A percentile compares a stretch with the other conserved stretches of the same genome.
phyloP scores from a whole-genome alignment of 2,797 vertebrate genomes.

The Anguilla marmorata region DNA sequence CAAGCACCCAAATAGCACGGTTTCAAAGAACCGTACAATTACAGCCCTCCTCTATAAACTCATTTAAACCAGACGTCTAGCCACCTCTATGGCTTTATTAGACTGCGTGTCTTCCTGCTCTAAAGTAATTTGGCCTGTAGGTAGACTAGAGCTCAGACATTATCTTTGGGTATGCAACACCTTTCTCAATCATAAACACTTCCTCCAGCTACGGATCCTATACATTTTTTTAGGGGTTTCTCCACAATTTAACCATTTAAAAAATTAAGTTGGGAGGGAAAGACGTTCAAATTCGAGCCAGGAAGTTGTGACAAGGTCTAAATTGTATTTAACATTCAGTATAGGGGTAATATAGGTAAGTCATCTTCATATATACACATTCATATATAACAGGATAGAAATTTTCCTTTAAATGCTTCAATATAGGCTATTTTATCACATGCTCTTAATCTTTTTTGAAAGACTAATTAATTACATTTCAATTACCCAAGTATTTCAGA shows the following conservation, averaged over 20 bases:
- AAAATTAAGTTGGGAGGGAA: not conserved
- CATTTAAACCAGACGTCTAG: slow-evolving; percentile 99
- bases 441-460: not conserved
- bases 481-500: not conserved
- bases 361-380: too few relatives aligned
- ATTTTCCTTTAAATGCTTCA: too few relatives aligned
- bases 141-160: slow-evolving; percentile 79
- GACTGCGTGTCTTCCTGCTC: slow-evolving; percentile 91
- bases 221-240: not conserved
- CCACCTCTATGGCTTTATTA: slow-evolving; percentile 96
- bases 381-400: too few relatives aligned
- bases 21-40: slow-evolving; percentile 90
- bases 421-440: not conserved
- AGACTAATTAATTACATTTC: not conserved
- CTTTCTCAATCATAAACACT: slow-evolving; percentile 71
- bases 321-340: not conserved
- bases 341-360: too few relatives aligned
- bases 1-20: slow-evolving; percentile 82
- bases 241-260: not conserved
- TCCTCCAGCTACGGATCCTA: slow-evolving; percentile 29
- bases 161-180: slow-evolving; percentile 83
- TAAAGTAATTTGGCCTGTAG: slow-evolving; percentile 77
- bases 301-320: not conserved
- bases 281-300: not conserved
- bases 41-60: slow-evolving; percentile 85